Conservation (phyloP, 2,113 vertebrate genomes). For the Delphinus delphis region DNA sequence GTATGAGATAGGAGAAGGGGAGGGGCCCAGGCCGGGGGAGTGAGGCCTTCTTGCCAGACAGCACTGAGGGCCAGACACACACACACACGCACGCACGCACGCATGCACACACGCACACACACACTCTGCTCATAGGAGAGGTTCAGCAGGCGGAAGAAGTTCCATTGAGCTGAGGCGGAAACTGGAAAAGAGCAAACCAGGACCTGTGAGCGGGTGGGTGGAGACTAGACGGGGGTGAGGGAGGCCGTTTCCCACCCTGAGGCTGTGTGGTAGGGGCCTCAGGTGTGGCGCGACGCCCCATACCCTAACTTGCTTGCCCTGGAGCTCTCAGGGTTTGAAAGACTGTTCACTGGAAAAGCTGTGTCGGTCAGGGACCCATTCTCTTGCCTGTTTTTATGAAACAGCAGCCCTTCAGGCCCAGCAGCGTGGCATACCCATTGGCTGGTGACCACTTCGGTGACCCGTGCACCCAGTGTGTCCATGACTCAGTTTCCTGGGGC, state of each 20-base stretch:
- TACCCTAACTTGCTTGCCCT: not conserved
- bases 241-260: rapidly evolving
- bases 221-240: not conserved
- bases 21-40: not conserved
- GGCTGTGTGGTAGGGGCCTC: not conserved
- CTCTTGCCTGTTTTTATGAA: not conserved
- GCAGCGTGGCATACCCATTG: not conserved
- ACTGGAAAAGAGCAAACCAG: not conserved
- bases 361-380: not conserved
- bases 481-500: not conserved
- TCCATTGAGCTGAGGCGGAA: not conserved
- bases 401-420: not conserved
- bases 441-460: not conserved
- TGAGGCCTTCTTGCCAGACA: not conserved
- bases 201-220: not conserved
- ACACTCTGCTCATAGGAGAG: not conserved
- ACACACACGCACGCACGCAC: too few relatives aligned
- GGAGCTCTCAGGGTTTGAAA: not conserved
- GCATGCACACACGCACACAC: too few relatives aligned
- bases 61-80: rapidly evolving
- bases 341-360: not conserved
- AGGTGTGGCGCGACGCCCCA: rapidly evolving
- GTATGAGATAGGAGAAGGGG: not conserved
- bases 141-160: not conserved
- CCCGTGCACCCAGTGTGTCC: not conserved